Evolutionary conservation across 1,140 invertebrate genomes (phyloP), one percentile per base, ranked within the genome.

Genomic region (Lepidostoma basale): DNA sequence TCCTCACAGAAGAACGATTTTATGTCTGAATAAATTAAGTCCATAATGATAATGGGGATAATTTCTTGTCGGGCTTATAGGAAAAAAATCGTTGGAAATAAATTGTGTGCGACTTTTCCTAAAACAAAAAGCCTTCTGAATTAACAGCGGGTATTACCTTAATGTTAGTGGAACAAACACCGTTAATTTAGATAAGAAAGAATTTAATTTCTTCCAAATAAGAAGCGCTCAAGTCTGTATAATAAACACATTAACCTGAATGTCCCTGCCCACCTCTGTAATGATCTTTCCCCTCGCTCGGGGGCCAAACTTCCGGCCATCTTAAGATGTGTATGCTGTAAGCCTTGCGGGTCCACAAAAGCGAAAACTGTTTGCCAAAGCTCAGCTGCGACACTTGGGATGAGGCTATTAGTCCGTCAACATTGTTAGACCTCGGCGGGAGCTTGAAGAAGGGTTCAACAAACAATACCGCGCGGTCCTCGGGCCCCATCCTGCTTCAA

Each of bases 391-490:
- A n/a, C n/a, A n/a, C n/a, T n/a, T n/a, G n/a, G 2, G 2, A 1
- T n/a, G 49, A 16, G 49, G 26, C 49, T 18, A 54, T 54, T 54
- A 54, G 49, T 33, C 49, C 49, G 49, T 54, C 49, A 54, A 54
- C 49, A 54, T 54, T 54, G 49, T 54, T 54, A 54, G n/a, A 28
- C 9, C 49, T 16, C 25, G 26, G 49, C n/a, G 3, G 33, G 10
- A 14, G 26, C 9, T 33, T 16, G 23, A 20, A 28, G 23, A 54
- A 54, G 49, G 49, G 26, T 30, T 54, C n/a, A 3, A 14, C 26
- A 54, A 54, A 30, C 49, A 52, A 52, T 54, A 47, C 44, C 1
- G 42, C 16, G 10, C 14, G 9, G 45, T 49, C 44, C 20, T 47
- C 20, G 1, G 9, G 8, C 8, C 23, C 1, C 45, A 12, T 20